These are phyloP conservation scores for Cyrtorhinus lividipennis DNA, from an alignment of 1,140 invertebrate species.

Conservation along the genomic window DNA sequence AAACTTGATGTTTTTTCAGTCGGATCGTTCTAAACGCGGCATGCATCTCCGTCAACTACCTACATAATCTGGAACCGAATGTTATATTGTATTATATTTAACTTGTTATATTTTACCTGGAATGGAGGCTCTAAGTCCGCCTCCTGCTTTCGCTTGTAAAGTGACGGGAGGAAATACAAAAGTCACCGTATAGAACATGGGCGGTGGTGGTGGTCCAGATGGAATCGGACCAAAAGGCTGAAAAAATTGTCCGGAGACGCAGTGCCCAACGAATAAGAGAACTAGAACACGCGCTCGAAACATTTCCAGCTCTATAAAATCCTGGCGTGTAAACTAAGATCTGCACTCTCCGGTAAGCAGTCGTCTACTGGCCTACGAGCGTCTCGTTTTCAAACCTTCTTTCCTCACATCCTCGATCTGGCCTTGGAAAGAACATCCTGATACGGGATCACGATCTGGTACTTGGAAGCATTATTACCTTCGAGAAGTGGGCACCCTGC, in stretches of 20 bases:
- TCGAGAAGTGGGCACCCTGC: too few species aligned
- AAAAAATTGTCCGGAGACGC: background rate
- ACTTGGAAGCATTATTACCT: too few species aligned
- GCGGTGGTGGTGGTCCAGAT: background rate
- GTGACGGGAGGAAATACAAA: background rate
- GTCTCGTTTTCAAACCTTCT: background rate
- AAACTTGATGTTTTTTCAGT: background rate
- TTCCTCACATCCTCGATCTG: background rate
- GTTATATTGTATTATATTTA: background rate
- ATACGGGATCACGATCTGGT: background rate
- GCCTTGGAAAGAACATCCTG: slow-evolving; percentile 3
- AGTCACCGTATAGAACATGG: background rate
- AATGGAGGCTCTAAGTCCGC: slow-evolving; percentile 4
- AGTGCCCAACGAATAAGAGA: background rate
- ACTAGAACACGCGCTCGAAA: background rate
- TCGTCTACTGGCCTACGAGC: too few species aligned
- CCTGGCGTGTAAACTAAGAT: background rate
- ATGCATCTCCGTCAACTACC: background rate
- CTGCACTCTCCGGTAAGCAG: too few species aligned
- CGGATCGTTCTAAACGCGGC: background rate
- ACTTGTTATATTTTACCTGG: background rate
- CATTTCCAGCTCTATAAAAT: background rate
- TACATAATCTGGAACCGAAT: background rate
- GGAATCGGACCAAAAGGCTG: background rate
- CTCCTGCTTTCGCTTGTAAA: slow-evolving; percentile 1